phyloP scores from a whole-genome alignment of 2,797 vertebrate genomes.

The Ataeniobius toweri region DNA sequence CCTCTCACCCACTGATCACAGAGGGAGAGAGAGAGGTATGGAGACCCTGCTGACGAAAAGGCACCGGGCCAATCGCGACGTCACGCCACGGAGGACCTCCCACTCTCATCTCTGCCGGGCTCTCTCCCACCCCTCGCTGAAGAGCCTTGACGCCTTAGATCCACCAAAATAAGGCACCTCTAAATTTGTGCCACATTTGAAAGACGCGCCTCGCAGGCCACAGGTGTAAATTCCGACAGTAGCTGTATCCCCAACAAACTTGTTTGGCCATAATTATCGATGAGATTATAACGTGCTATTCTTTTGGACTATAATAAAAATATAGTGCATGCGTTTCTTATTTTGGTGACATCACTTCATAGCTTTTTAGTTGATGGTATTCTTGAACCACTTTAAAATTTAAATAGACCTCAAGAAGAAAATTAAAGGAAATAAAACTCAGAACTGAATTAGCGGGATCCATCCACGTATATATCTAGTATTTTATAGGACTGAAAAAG shows the following conservation, averaged over 20 bases:
- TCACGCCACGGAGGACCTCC: slow-evolving; percentile 73
- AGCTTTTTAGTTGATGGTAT: neutral
- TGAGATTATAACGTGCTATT: neutral
- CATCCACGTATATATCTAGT: neutral
- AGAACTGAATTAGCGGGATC: neutral
- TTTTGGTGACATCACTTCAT: neutral
- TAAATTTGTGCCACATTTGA: slow-evolving; percentile 10
- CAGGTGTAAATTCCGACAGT: slow-evolving; percentile 7
- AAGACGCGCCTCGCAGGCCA: slow-evolving; percentile 29
- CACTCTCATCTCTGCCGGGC: slow-evolving; percentile 37
- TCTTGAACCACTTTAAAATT: too few species aligned
- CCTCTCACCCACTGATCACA: slow-evolving; percentile 81
- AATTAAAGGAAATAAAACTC: neutral
- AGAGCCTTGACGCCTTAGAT: slow-evolving; percentile 3
- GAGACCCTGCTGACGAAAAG: slow-evolving; percentile 68
- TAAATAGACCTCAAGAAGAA: neutral
- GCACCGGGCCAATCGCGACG: slow-evolving; percentile 71
- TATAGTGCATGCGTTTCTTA: neutral
- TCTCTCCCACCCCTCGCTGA: slow-evolving; percentile 6
- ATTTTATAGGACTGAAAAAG: neutral
- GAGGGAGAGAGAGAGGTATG: slow-evolving; percentile 71
- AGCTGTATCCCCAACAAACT: neutral
- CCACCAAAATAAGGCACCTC: slow-evolving; percentile 34
- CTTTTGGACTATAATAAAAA: neutral
- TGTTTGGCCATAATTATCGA: neutral